These are phyloP conservation scores for Bombus breviceps DNA, from an alignment of 1,140 invertebrate genomes.

Conservation along the genomic window DNA sequence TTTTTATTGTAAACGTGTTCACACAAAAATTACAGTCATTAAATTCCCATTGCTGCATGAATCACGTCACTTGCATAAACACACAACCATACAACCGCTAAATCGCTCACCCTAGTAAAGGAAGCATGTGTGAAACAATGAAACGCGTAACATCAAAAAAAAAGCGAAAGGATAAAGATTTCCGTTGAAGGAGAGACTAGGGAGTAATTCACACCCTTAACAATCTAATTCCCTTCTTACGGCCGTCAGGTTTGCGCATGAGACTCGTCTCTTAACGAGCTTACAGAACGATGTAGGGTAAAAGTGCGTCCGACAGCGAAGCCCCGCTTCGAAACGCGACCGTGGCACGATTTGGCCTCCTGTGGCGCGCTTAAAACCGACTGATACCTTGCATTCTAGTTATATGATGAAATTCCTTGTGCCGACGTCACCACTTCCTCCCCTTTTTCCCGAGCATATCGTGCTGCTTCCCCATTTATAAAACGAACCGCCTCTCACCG, in stretches of 20 bases:
- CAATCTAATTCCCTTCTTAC: neutral
- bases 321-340: slow-evolving; percentile 70
- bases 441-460: slow-evolving; percentile 10
- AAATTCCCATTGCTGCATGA: too few species aligned
- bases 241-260: neutral
- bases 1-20: too few species aligned
- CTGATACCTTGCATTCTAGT: slow-evolving; percentile 53
- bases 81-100: neutral
- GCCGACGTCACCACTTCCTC: slow-evolving; percentile 38
- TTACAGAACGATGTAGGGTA: slow-evolving; percentile 65
- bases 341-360: slow-evolving; percentile 71
- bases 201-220: neutral
- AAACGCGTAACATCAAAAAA: neutral
- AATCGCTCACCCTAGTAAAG: too few species aligned
- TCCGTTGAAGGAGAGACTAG: neutral
- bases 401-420: slow-evolving; percentile 49
- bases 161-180: neutral
- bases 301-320: slow-evolving; percentile 72
- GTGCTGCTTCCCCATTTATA: slow-evolving; percentile 28
- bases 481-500: neutral
- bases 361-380: slow-evolving; percentile 48
- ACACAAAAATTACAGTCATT: too few species aligned
- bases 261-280: slow-evolving; percentile 65
- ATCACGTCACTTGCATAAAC: neutral
- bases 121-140: neutral